Base-by-base conservation (phyloP, 1,140 invertebrate species). In the Oscheius sp. region DNA sequence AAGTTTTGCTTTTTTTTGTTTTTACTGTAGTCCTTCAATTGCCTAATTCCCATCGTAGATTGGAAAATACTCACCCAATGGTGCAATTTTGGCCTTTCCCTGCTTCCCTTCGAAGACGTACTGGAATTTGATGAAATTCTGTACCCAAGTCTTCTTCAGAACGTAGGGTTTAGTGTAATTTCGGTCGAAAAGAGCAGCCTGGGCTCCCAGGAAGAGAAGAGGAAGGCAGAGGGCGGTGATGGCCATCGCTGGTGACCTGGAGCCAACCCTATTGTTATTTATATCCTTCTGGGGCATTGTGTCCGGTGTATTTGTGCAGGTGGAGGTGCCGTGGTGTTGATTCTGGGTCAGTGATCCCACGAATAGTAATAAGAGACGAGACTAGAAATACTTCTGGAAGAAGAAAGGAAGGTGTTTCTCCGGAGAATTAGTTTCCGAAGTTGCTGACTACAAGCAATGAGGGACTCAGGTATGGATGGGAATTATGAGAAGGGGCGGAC, bases 101-200 rank as follows among this genome's bases (percentile, higher is more conserved):
- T 70, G 68, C 23, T 70, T 70, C 38, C 68, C 68, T 31, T 70
- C 68, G 29, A 70, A 70, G 35, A 70, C 55, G 18, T 70, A 70
- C 35, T 70, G 52, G 18, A 70, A 61, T 23, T 61, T 61, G 36
- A 70, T 70, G 35, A 70, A 70, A 26, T 70, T 70, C 55, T 70
- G 68, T 26, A 70, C 68, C 68, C 68, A 70, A 20, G 52, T 61
- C 59, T 70, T 70, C 35, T 70, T 70, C 55, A 70, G 35, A 2
- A 70, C 68, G 36, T 70, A 70, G 15, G 49, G 49, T 70, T 70
- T 70, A 29, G 68, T 70, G 28, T 31, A 61, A 23, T 70, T 70
- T 49, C 59, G 31, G 61, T 70, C 68, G 20, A 61, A 70, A 67
- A 67, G 38, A n/a, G 65, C 42, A 7, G 42, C 65, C 10, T 42